Evolutionary conservation across 2,888 invertebrate genomes (phyloP).

Genomic region (Stratiomys singularior): DNA sequence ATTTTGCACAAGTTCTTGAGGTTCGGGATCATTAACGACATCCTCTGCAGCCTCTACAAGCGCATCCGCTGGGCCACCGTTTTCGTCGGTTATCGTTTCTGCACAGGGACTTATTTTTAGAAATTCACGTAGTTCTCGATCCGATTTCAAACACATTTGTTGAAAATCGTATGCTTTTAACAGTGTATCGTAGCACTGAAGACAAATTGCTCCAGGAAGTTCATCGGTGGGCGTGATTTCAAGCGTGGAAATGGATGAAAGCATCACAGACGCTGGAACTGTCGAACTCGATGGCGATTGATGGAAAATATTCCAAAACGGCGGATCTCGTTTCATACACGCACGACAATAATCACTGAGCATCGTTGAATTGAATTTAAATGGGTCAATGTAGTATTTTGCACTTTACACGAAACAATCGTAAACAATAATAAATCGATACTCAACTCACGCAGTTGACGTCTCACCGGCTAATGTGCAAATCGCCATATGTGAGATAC

Average conservation of each 20-base stretch:
- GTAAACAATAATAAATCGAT: too few species aligned
- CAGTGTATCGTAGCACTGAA: slow-evolving; percentile 68
- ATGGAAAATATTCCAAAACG: not conserved
- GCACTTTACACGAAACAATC: too few species aligned
- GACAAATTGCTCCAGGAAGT: slow-evolving; percentile 71
- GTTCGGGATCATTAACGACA: too few species aligned
- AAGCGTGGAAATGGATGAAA: slow-evolving; percentile 59
- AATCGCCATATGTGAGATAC: too few species aligned
- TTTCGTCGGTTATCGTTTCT: not conserved
- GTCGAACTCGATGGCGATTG: not conserved
- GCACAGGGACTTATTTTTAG: not conserved
- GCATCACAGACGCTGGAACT: slow-evolving; percentile 58
- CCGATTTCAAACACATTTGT: slow-evolving; percentile 66
- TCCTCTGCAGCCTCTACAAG: not conserved
- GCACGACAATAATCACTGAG: slow-evolving; percentile 52
- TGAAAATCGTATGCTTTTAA: slow-evolving; percentile 68
- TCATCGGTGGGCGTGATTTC: slow-evolving; percentile 68
- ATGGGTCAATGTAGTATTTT: too few species aligned
- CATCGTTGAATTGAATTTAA: too few species aligned
- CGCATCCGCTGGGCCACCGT: not conserved
- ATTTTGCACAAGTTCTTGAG: too few species aligned
- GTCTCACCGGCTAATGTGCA: too few species aligned
- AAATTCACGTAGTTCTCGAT: slow-evolving; percentile 59
- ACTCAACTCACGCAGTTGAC: too few species aligned
- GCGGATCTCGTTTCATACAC: slow-evolving; percentile 50